These are phyloP conservation scores for Zaprionus vittiger DNA, from an alignment of 1,140 invertebrate genomes.

Conservation along the genomic window DNA sequence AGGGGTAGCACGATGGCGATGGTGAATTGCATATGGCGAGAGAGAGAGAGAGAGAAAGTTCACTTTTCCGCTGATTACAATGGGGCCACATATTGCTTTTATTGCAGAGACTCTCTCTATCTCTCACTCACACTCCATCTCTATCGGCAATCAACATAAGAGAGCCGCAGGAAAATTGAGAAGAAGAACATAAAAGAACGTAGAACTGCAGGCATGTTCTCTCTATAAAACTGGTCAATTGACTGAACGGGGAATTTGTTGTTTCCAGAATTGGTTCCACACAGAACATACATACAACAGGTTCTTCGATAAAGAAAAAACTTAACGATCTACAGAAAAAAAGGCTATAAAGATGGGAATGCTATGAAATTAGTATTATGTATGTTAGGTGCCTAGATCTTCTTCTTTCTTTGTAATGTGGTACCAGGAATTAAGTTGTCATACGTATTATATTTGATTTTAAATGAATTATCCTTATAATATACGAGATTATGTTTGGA, in stretches of 20 bases:
- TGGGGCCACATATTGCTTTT: constrained; percentile 65
- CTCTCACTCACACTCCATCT: neutral
- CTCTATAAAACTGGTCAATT: neutral
- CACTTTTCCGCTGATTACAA: constrained; percentile 52
- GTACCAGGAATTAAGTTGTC: neutral
- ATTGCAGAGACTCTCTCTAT: constrained; percentile 10
- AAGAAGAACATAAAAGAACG: constrained; percentile 11
- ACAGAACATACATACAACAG: neutral
- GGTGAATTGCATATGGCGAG: neutral
- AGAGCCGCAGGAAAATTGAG: constrained; percentile 5
- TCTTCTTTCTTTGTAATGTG: neutral
- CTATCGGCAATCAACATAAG: constrained; percentile 37
- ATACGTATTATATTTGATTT: neutral
- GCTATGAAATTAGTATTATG: neutral
- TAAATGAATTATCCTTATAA: neutral
- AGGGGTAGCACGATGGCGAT: neutral
- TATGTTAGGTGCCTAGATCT: neutral
- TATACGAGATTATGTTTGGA: neutral
- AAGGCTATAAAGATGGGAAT: constrained; percentile 5
- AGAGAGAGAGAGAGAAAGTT: constrained; percentile 2
- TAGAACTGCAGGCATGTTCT: neutral
- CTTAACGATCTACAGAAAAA: neutral
- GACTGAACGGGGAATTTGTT: neutral
- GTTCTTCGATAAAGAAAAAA: neutral
- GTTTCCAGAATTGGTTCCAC: neutral